phyloP scores from a whole-genome alignment of 2,797 vertebrate genomes.

The Notolabrus celidotus region DNA sequence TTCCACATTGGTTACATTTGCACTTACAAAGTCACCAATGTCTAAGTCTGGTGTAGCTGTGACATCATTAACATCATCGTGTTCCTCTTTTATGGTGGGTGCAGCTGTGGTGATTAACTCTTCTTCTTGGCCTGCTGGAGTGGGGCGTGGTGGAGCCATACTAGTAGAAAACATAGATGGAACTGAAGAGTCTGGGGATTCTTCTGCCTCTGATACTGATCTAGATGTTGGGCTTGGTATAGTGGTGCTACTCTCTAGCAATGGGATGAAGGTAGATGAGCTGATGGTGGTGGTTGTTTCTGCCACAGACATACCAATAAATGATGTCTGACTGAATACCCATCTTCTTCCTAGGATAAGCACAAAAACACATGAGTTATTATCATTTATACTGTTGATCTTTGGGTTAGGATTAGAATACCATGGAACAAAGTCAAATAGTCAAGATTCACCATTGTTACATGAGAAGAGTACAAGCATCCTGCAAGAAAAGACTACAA shows the following conservation, averaged over 20 bases:
- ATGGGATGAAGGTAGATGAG: slow-evolving; percentile 51
- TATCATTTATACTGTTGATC: not conserved
- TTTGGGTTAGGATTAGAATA: not conserved
- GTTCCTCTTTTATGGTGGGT: slow-evolving; percentile 62
- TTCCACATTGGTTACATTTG: slow-evolving; percentile 30
- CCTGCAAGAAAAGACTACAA: too few species aligned
- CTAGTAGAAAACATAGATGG: slow-evolving; percentile 87
- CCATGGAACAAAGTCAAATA: too few species aligned
- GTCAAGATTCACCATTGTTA: too few species aligned
- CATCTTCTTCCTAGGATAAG: slow-evolving; percentile 71
- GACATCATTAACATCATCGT: slow-evolving; percentile 40
- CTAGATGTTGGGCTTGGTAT: slow-evolving; percentile 37
- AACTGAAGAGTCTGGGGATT: slow-evolving; percentile 37
- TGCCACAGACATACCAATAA: slow-evolving; percentile 78
- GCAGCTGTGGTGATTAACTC: slow-evolving; percentile 65
- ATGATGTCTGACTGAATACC: slow-evolving; percentile 75
- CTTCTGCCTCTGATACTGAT: slow-evolving; percentile 39
- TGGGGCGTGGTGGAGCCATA: slow-evolving; percentile 79
- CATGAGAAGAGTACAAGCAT: too few species aligned
- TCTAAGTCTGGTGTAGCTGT: slow-evolving; percentile 48
- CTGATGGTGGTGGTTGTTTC: slow-evolving; percentile 38
- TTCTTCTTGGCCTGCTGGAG: slow-evolving; percentile 60
- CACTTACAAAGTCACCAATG: slow-evolving; percentile 51
- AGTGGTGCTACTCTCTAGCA: slow-evolving; percentile 54
- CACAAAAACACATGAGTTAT: slow-evolving; percentile 20